Percentiles rank a stretch among this genome's conserved stretches.
phyloP scores from a whole-genome alignment of 2,113 vertebrate species.

The Argyrosomus japonicus region DNA sequence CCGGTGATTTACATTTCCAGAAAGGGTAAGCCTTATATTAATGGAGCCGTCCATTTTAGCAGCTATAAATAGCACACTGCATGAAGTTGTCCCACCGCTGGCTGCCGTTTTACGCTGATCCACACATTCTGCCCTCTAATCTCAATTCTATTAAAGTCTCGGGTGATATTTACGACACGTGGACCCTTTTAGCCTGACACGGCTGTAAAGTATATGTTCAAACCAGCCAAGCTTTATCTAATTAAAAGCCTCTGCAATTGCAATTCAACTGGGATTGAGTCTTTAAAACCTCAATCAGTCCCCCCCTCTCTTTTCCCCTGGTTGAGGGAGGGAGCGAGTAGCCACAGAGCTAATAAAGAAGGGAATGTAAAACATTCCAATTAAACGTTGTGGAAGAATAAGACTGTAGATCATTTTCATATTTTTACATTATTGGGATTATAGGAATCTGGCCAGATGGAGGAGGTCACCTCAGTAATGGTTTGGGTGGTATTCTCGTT shows the following conservation, averaged over 20 bases:
- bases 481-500: constrained; percentile 31
- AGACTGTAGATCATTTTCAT: constrained; percentile 58
- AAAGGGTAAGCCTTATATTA: constrained; percentile 77
- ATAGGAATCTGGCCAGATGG: constrained; percentile 35
- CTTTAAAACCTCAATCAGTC: constrained; percentile 79
- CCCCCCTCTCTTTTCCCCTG: not conserved
- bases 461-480: constrained; percentile 51
- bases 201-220: constrained; percentile 80
- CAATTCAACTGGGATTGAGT: constrained; percentile 78
- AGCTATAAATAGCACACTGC: constrained; percentile 77
- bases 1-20: constrained; percentile 78
- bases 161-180: constrained; percentile 79
- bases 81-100: constrained; percentile 65
- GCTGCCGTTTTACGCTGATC: constrained; percentile 72
- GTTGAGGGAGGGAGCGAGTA: constrained; percentile 43
- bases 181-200: constrained; percentile 77
- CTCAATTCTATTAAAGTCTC: constrained; percentile 82
- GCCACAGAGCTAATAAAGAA: constrained; percentile 69
- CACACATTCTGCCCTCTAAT: constrained; percentile 77
- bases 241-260: constrained; percentile 82
- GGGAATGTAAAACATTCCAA: constrained; percentile 75
- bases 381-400: constrained; percentile 63
- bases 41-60: constrained; percentile 75
- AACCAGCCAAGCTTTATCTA: constrained; percentile 81
- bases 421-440: constrained; percentile 44